These are phyloP conservation scores for Dipus sagitta DNA, from an alignment of 2,797 vertebrate genomes.

Conservation along the genomic window DNA sequence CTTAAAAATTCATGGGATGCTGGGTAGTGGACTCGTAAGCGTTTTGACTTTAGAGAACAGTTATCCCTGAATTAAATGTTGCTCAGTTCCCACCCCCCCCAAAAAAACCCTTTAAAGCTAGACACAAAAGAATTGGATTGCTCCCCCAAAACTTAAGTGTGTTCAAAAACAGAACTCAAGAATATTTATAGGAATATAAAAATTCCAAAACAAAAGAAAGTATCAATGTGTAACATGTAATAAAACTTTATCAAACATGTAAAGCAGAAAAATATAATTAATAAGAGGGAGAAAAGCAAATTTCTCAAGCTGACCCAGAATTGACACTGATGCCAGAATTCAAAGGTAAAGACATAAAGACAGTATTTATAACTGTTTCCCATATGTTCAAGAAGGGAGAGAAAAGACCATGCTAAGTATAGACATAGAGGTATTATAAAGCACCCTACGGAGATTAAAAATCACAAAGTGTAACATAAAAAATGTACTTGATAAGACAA, in stretches of 20 bases:
- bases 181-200: conserved; percentile 43
- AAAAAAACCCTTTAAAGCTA: conserved; percentile 51
- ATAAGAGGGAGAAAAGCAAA: conserved; percentile 46
- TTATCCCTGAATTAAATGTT: not conserved
- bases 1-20: not conserved
- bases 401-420: not conserved
- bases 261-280: conserved; percentile 50
- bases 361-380: not conserved
- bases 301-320: conserved; percentile 50
- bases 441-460: not conserved
- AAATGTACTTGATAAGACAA: not conserved
- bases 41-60: conserved; percentile 7
- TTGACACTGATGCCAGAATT: conserved; percentile 53
- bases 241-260: not conserved
- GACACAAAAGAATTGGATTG: not conserved
- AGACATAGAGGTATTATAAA: not conserved
- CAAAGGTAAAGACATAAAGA: conserved; percentile 32
- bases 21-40: not conserved
- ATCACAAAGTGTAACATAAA: not conserved
- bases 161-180: not conserved
- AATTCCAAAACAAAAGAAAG: conserved; percentile 39
- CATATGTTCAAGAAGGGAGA: conserved; percentile 22
- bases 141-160: not conserved
- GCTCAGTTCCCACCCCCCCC: not conserved
- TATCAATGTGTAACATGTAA: not conserved